A percentile compares a stretch with the other conserved stretches of the same genome.
phyloP scores from a whole-genome alignment of 1,140 invertebrate species.

The Drosophila navojoa region DNA sequence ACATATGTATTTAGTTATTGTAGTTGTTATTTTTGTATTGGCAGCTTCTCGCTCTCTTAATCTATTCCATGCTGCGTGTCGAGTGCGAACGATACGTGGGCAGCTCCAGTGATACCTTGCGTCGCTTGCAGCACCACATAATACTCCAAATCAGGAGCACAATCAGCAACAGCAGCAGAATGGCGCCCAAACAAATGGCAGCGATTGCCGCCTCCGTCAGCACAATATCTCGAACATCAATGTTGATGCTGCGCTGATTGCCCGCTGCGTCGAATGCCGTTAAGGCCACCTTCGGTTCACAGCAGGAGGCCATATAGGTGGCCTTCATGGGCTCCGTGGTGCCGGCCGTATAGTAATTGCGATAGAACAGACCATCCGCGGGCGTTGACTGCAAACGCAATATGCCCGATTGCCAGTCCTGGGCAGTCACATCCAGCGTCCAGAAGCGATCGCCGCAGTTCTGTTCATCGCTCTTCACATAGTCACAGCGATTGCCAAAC shows the following conservation, averaged over 20 bases:
- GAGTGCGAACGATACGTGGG: slow-evolving; percentile 84
- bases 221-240: slow-evolving; percentile 85
- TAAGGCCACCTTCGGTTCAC: slow-evolving; percentile 85
- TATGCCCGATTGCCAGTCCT: slow-evolving; percentile 86
- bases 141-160: slow-evolving; percentile 84
- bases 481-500: slow-evolving; percentile 84
- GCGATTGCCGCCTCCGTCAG: slow-evolving; percentile 85
- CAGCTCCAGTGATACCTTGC: slow-evolving; percentile 84
- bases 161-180: slow-evolving; percentile 85
- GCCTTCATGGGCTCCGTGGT: slow-evolving; percentile 85
- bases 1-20: slow-evolving; percentile 6
- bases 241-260: slow-evolving; percentile 85
- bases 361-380: slow-evolving; percentile 83
- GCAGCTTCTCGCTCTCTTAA: slow-evolving; percentile 18
- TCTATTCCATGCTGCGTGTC: slow-evolving; percentile 78
- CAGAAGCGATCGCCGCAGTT: slow-evolving; percentile 86
- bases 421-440: slow-evolving; percentile 86
- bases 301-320: slow-evolving; percentile 87
- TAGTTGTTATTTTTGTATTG: slow-evolving; percentile 15
- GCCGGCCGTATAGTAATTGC: slow-evolving; percentile 86
- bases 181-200: slow-evolving; percentile 85
- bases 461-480: slow-evolving; percentile 54
- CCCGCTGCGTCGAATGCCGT: slow-evolving; percentile 86
- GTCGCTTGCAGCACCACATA: slow-evolving; percentile 85
- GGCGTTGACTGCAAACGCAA: slow-evolving; percentile 86